phyloP scores from a whole-genome alignment of 2,888 invertebrate genomes.

The Sylvicola cinctus region DNA sequence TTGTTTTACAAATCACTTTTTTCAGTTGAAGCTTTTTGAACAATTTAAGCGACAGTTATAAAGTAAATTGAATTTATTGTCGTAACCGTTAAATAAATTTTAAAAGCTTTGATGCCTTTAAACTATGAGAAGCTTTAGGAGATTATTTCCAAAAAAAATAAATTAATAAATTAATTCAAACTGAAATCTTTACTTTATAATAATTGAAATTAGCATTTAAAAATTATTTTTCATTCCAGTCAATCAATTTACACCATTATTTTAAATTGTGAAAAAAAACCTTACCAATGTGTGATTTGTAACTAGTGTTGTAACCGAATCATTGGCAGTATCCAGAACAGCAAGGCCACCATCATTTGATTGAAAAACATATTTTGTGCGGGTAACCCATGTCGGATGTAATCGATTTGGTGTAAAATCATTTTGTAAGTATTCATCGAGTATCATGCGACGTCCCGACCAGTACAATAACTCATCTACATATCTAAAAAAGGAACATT shows the following conservation, averaged over 20 bases:
- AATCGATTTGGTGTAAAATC: constrained; percentile 49
- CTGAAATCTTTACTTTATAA: too few relatives aligned
- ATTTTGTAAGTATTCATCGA: constrained; percentile 67
- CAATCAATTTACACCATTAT: too few relatives aligned
- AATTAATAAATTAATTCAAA: too few relatives aligned
- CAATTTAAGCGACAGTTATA: too few relatives aligned
- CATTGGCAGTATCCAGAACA: constrained; percentile 57
- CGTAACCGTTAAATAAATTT: too few relatives aligned
- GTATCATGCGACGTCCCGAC: constrained; percentile 69
- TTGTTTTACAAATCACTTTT: too few relatives aligned
- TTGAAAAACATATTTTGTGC: constrained; percentile 68
- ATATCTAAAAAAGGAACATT: constrained; percentile 31
- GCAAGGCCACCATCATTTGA: constrained; percentile 69
- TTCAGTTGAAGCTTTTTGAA: too few relatives aligned
- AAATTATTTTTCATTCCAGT: too few relatives aligned
- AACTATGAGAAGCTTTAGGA: too few relatives aligned
- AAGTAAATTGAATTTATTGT: too few relatives aligned
- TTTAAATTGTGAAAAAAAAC: constrained; percentile 11
- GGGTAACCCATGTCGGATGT: constrained; percentile 63
- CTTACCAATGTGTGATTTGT: constrained; percentile 72
- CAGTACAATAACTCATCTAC: constrained; percentile 77
- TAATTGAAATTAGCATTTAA: too few relatives aligned
- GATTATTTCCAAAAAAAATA: background rate
- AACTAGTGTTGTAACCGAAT: constrained; percentile 57
- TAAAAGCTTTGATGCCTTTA: too few relatives aligned